Percentiles rank a stretch among this genome's conserved stretches.
phyloP scores from a whole-genome alignment of 1,140 invertebrate species.

The Myzus persicae region DNA sequence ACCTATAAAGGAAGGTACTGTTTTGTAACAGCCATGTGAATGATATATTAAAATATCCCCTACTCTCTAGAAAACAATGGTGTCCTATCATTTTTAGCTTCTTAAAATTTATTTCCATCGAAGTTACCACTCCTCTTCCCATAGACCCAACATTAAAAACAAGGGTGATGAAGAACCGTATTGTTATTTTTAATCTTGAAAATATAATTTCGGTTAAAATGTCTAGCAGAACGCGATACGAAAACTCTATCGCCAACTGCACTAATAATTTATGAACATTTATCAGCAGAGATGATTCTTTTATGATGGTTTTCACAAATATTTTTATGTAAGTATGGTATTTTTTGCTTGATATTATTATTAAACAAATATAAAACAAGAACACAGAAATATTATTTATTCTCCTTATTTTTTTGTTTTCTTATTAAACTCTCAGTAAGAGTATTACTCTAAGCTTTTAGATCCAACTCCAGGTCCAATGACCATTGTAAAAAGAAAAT shows the following conservation, averaged over 20 bases:
- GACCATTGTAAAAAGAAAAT: not conserved
- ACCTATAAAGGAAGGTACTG: not conserved
- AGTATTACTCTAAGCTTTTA: not conserved
- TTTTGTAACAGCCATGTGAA: not conserved
- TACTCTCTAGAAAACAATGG: not conserved
- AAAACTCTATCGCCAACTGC: not conserved
- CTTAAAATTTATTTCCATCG: not conserved
- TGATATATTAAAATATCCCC: not conserved
- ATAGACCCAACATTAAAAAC: not conserved
- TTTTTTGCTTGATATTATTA: not conserved
- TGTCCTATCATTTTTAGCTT: not conserved
- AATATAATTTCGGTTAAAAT: not conserved
- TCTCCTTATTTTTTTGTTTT: not conserved
- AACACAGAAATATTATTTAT: not conserved
- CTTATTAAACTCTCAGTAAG: not conserved
- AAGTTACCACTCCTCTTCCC: not conserved
- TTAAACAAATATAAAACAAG: not conserved
- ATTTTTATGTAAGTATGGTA: not conserved
- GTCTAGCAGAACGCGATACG: not conserved
- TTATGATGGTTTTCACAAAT: not conserved
- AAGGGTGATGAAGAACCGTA: not conserved
- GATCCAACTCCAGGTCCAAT: not conserved
- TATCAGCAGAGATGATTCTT: not conserved
- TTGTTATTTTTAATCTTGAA: not conserved
- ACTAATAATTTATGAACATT: not conserved